Evolutionary conservation across 2,888 invertebrate genomes (phyloP), one percentile per base, ranked within the genome.

Genomic region (Archips crataeganus): DNA sequence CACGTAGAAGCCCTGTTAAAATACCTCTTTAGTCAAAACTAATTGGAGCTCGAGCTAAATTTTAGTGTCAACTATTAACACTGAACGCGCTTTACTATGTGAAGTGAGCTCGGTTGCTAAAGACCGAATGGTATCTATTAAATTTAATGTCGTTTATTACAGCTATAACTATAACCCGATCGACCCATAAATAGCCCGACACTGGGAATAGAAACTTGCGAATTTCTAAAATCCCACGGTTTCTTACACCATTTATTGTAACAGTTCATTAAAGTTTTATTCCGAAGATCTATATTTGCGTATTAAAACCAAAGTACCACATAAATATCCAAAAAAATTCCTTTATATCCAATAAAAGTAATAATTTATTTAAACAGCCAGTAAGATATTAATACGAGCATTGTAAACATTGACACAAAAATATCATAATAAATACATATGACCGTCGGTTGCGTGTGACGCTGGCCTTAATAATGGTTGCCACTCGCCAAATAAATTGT

Each of bases 321-420:
- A 60, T 68, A 62, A 66, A 67, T 67, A 47, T 13, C 23, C 8
- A 62, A 62, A 32, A 54, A 74, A 71, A 70, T 78, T 79, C 77
- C 36, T 65, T 65, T 39, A 39, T 60, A 23, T 47, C 59, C 77
- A 78, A 76, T 60, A 66, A 54, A 79, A 64, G 68, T 59, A 61
- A 74, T 67, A 77, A 68, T 67, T 57, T 65, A 68, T 63, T 71
- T 15, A 67, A 70, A 62, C 32, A 63, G 63, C 68, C 64, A 45
- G 51, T 67, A 67, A 78, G 78, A 78, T 77, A 77, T 80, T 78
- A 76, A 82, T 79, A 78, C 75, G 75, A 73, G 75, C 78, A 77
- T 79, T 79, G 79, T 79, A 78, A 76, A 76, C 78, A 81, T 80
- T 82, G 83, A 79, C 78, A 83, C 77, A 84, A 83, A 85, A 83